These are phyloP conservation scores for Phaedon cochleariae DNA, from an alignment of 2,888 invertebrate species.

Conservation along the genomic window DNA sequence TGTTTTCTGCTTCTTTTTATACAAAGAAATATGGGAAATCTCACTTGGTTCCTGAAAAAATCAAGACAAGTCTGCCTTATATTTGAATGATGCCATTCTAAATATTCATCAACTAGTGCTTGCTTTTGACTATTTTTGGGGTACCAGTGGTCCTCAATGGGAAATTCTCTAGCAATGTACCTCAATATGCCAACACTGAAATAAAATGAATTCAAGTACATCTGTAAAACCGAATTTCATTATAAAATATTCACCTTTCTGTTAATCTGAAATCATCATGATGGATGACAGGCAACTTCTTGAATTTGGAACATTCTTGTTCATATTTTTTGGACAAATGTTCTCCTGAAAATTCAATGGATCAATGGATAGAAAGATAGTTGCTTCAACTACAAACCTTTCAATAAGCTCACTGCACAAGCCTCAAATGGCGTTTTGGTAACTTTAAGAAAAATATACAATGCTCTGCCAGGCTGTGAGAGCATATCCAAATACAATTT, in stretches of 20 bases:
- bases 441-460: constrained; percentile 63
- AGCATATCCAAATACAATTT: constrained; percentile 61
- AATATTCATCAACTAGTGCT: constrained; percentile 76
- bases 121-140: constrained; percentile 69
- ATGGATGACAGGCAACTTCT: constrained; percentile 67
- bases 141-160: constrained; percentile 71
- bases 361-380: background rate
- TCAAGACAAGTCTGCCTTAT: constrained; percentile 67
- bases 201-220: constrained; percentile 13
- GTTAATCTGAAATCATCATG: constrained; percentile 66
- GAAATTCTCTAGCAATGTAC: constrained; percentile 69
- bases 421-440: constrained; percentile 62
- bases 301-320: constrained; percentile 64
- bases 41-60: constrained; percentile 70
- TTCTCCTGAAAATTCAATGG: constrained; percentile 58
- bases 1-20: no score
- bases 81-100: constrained; percentile 81
- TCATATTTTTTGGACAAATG: constrained; percentile 64
- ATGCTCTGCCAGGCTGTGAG: constrained; percentile 66
- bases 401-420: constrained; percentile 60
- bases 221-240: constrained; percentile 9
- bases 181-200: constrained; percentile 77
- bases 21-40: no score
- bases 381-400: constrained; percentile 54
- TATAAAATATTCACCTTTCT: constrained; percentile 60